A percentile compares a stretch with the other conserved stretches of the same genome.
Conservation (phyloP, 2,113 vertebrate genomes). For the Corythoichthys intestinalis region DNA sequence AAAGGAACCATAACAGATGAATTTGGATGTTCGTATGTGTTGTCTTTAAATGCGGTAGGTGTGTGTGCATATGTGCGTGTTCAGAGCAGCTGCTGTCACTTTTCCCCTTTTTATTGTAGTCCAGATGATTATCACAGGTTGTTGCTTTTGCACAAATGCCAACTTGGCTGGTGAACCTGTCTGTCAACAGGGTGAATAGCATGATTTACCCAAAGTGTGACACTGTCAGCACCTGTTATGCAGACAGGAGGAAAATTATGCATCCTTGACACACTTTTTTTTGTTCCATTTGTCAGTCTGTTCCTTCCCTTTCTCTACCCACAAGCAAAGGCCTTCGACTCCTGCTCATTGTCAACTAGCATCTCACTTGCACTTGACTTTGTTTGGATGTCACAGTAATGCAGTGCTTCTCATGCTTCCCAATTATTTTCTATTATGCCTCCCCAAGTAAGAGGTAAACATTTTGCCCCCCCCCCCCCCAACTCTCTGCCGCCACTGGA, state of each 20-base stretch:
- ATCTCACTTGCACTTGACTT: not conserved
- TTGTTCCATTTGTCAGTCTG: not conserved
- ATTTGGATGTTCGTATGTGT: conserved; percentile 10
- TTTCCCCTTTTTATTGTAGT: conserved; percentile 50
- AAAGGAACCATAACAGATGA: not conserved
- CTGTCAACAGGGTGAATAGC: no score
- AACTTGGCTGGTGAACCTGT: conserved; percentile 22
- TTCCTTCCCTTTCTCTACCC: not conserved
- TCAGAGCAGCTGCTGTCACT: conserved; percentile 46
- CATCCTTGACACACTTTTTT: not conserved
- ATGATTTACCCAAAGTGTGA: not conserved
- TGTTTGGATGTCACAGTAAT: not conserved
- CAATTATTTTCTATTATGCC: no score
- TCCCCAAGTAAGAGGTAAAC: no score
- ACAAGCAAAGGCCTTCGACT: not conserved
- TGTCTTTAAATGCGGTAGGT: conserved; percentile 1
- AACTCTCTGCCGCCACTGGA: no score
- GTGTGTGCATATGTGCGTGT: conserved; percentile 13
- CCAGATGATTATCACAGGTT: conserved; percentile 59
- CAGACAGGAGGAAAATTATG: not conserved
- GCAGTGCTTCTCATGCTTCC: not conserved
- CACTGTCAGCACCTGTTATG: not conserved
- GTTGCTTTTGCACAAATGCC: conserved; percentile 43
- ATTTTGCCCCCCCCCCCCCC: no score
- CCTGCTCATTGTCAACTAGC: not conserved